Base-by-base conservation (phyloP, 2,113 vertebrate genomes). In the Leptosomus discolor region DNA sequence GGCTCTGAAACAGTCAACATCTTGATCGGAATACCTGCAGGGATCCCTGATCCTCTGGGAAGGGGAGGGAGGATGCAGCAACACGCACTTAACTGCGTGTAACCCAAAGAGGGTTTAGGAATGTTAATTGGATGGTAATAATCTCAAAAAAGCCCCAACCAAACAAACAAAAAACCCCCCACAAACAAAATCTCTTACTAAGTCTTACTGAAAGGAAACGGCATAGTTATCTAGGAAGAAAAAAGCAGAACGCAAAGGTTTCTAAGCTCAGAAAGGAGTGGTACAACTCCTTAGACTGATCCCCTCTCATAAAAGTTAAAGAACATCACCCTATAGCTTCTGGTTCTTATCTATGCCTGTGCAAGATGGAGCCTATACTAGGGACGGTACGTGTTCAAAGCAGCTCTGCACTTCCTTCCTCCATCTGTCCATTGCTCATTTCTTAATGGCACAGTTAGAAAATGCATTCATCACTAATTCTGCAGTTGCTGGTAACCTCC, bases 391-490 rank as follows among this genome's bases (percentile, higher is more conserved):
- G 2, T 11, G 69, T 27, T 75, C 60, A 74, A 50, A 82, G 57
- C 82, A 71, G 79, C 69, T 69, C 75, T 68, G 65, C 65, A 17
- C 45, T 81, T 69, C 65, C 70, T 88, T 30, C 51, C 79, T 90
- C 90, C 93, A 81, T 94, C 90, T 95, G 85, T 32, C 94, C 92
- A 58, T 32, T 50, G 85, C 92, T 96, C 88, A 61, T 85, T 91
- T 91, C 90, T 85, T 89, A 95, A 93, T 74, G 71, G 88, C 90
- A 90, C 68, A 45, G 67, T 94, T 93, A 95, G 85, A 69, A 90
- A 84, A 88, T 5, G 50, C 88, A 84, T 73, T 93, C 79, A 84
- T 87, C 85, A 7, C 88, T 91, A 95, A 88, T 78, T 90, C 93
- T 67, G 93, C 85, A 84, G 76, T 80, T 68, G 68, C 88, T 95